Conservation (phyloP, 2,113 vertebrate genomes). For the Protobothrops flavoviridis region DNA sequence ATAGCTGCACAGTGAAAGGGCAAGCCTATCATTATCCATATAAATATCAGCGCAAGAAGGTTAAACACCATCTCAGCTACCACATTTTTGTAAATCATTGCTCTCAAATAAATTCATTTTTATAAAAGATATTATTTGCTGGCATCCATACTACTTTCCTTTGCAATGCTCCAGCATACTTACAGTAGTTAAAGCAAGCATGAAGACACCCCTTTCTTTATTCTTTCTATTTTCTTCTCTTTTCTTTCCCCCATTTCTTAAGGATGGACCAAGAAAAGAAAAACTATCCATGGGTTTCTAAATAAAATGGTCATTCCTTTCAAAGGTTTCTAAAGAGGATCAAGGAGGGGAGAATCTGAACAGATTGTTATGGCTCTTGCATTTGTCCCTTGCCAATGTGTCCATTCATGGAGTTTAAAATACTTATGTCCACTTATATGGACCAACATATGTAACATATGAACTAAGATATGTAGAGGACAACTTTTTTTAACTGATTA, state of each 20-base stretch:
- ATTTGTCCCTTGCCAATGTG: neutral
- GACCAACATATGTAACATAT: neutral
- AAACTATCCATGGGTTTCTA: neutral
- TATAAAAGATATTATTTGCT: neutral
- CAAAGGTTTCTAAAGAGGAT: neutral
- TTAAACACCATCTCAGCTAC: slow-evolving; percentile 24
- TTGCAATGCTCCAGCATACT: neutral
- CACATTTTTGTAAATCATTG: slow-evolving; percentile 10
- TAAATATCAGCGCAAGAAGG: slow-evolving; percentile 21
- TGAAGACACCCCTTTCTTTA: neutral
- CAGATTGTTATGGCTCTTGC: neutral
- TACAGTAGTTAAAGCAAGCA: neutral
- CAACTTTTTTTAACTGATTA: neutral
- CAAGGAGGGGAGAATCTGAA: neutral
- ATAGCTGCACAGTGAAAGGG: slow-evolving; percentile 3
- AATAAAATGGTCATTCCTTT: neutral
- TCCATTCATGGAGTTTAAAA: neutral
- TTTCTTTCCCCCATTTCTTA: neutral
- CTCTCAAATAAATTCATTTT: neutral
- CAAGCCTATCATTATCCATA: slow-evolving; percentile 23
- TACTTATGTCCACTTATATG: neutral
- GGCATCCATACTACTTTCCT: neutral
- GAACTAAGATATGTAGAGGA: neutral
- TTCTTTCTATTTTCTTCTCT: neutral
- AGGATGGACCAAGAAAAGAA: neutral